phyloP scores from a whole-genome alignment of 2,888 invertebrate species.

The Polymixis flavicincta region DNA sequence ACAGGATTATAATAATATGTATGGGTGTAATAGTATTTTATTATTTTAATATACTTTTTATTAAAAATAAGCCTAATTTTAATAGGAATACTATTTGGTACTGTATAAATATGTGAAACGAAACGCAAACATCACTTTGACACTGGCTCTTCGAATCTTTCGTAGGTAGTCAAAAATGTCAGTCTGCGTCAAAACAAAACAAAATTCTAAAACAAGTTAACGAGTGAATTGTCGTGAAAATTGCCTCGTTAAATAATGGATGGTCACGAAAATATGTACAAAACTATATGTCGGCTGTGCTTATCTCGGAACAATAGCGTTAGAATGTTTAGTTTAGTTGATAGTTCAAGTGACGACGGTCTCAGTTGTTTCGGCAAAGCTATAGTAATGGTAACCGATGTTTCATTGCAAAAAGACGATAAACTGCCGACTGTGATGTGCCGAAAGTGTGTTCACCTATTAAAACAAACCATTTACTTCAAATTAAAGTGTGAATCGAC shows the following conservation, averaged over 20 bases:
- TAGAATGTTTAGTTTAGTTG: constrained; percentile 78
- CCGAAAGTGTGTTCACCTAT: constrained; percentile 75
- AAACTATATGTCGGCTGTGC: constrained; percentile 82
- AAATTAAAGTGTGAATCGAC: constrained; percentile 81
- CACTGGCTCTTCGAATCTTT: constrained; percentile 8
- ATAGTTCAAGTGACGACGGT: constrained; percentile 72
- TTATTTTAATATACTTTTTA: too few species aligned
- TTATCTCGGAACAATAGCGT: constrained; percentile 71
- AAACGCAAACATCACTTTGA: constrained; percentile 36
- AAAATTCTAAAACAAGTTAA: background rate
- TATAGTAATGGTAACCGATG: constrained; percentile 74
- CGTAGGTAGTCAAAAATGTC: constrained; percentile 27
- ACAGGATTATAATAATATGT: too few species aligned
- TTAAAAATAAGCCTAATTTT: background rate
- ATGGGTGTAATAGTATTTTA: too few species aligned
- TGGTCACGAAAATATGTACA: constrained; percentile 74
- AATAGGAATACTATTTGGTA: background rate
- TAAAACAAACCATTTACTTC: constrained; percentile 82
- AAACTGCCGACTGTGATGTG: constrained; percentile 81
- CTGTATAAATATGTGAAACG: constrained; percentile 2
- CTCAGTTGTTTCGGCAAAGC: constrained; percentile 80
- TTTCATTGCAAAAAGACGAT: constrained; percentile 74
- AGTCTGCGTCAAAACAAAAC: constrained; percentile 26
- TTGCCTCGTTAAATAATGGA: constrained; percentile 68
- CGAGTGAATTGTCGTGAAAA: background rate